Evolutionary conservation across 2,797 vertebrate genomes (phyloP), one percentile per base, ranked within the genome.

Genomic region (Phrynocephalus guinanensis): DNA sequence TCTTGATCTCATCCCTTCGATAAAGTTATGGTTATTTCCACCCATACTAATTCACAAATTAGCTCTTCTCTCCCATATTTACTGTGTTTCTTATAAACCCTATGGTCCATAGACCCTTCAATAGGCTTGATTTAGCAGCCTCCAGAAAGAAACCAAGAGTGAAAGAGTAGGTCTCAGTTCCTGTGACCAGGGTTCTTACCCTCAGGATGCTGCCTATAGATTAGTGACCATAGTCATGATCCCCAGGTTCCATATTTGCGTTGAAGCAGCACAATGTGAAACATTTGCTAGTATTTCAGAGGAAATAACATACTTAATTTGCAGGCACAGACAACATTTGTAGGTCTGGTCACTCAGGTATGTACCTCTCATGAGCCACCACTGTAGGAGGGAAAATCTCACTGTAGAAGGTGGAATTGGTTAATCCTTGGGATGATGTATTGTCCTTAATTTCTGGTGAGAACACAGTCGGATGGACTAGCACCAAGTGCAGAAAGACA

Each of bases 401-500:
- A 63, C 20, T 63, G 60, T 63, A 3, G 18, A 18, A 63, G 15
- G 13, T 4, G 16, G 13, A 20, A 63, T 63, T 15, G 60, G 60
- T 63, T 63, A 16, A 63, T 63, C 60, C 16, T 18, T 63, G 60
- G 60, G 60, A 20, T 18, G 16, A 15, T 63, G 18, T 63, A 63
- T 63, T 63, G 4, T 63, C 18, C 60, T 15, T 63, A 63, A 63
- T 63, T 63, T 63, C 60, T 63, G 20, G 60, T 63, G 60, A 18
- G 60, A 63, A 63, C 60, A 16, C 18, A 63, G 60, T 63, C 60
- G 22, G 60, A 16, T 52, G 70, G 68, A 82, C 70, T 68, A 82
- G 67, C n/a, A 20, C 81, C 18, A 50, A 44, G 70, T 68, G 67
- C 81, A 48, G 66, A 71, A 82, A 82, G 67, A 82, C 71, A 30